Base-by-base conservation (phyloP, 2,888 invertebrate genomes). In the Xanthorhoe spadicearia region DNA sequence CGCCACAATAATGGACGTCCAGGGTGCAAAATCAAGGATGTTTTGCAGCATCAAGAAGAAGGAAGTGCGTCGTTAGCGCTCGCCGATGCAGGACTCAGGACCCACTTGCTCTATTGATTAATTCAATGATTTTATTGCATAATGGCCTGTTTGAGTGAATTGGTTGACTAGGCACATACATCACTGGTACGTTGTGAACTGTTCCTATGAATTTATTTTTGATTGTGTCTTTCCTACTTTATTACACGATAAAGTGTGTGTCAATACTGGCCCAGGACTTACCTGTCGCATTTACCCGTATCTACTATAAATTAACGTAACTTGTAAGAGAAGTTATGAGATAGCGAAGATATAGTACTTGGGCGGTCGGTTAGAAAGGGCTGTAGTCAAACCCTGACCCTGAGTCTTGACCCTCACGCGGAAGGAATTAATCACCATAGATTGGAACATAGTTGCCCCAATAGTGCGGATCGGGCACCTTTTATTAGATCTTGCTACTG, bases 101-200 rank as follows among this genome's bases (percentile, higher is more conserved):
- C 86, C 87, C 86, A 85, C 87, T 85, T 80, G 83, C 85, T 90
- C 91, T 90, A 92, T 92, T 91, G 90, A 91, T 90, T 88, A 89
- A 90, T 90, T 83, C 86, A 88, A 87, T 86, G 83, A 83, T 83
- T 91, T 91, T 90, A 92, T 92, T 90, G 83, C 88, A 88, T 90
- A 90, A 91, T 91, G 81, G 84, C 77, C 80, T 76, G 72, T 75
- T 73, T 54, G 66, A 76, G 76, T 75, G 73, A 77, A 79, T 78
- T 79, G 78, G 74, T 76, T 68, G 72, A 74, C 81, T 61, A 61
- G 23, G 48, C 50, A 51, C 19, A 55, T 51, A 23, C 23, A 51
- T 51, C 51, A 51, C 28, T 23, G 19, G 18, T 50, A 19, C 51
- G 17, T 48, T 48, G 15, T 38, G 13, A 32, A 38, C 10, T 48